Evolutionary conservation across 2,888 invertebrate genomes (phyloP).

Genomic region (Eilema depressum): DNA sequence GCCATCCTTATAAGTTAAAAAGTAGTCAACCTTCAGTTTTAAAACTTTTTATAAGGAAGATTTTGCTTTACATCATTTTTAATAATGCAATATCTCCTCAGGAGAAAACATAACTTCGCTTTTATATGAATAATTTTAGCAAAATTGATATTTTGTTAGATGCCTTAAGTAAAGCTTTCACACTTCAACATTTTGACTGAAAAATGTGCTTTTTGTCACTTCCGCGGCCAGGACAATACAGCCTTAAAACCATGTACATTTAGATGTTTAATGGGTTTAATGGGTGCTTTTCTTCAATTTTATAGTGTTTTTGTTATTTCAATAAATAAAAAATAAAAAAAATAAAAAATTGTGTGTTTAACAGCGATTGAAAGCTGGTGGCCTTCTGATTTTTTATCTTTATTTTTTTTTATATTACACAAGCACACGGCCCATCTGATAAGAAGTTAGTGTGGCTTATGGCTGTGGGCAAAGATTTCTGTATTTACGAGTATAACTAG

Average conservation of each 20-base stretch:
- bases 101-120: constrained; percentile 21
- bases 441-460: too few species aligned
- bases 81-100: constrained; percentile 37
- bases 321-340: too few species aligned
- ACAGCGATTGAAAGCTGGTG: neutral
- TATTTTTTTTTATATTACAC: too few species aligned
- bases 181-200: constrained; percentile 5
- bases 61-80: constrained; percentile 22
- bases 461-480: too few species aligned
- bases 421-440: too few species aligned
- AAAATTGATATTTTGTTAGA: constrained; percentile 33
- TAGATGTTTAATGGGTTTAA: too few species aligned
- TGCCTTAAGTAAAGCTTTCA: constrained; percentile 6
- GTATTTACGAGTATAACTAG: neutral
- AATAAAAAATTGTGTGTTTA: neutral
- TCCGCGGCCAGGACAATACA: neutral
- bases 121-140: constrained; percentile 26
- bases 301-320: too few species aligned
- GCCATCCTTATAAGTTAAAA: too few species aligned
- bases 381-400: neutral
- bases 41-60: too few species aligned
- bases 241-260: neutral
- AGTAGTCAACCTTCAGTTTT: too few species aligned
- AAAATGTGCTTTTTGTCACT: constrained; percentile 6
- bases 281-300: too few species aligned